Conservation (phyloP, 2,113 vertebrate genomes). For the Stercorarius parasiticus region DNA sequence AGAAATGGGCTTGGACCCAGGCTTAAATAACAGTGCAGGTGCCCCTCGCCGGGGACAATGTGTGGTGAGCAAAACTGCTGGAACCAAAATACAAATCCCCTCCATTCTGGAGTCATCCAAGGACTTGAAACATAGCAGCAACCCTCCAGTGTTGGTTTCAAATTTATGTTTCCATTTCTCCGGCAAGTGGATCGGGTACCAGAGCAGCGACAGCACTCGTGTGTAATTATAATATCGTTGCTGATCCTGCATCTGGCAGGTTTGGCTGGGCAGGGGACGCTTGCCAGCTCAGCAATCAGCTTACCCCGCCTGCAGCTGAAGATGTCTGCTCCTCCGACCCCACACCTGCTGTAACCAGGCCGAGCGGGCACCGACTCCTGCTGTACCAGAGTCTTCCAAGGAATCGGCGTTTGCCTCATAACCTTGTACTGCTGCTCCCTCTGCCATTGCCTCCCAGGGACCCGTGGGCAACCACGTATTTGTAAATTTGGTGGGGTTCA, state of each 20-base stretch:
- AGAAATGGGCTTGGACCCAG: background rate
- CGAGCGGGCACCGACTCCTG: background rate
- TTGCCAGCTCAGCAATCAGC: background rate
- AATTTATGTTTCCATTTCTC: background rate
- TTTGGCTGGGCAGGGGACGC: background rate
- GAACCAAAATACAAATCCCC: background rate
- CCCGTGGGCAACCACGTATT: no score
- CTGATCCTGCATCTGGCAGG: background rate
- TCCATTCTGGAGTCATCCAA: background rate
- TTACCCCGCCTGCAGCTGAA: background rate
- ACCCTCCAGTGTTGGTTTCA: background rate
- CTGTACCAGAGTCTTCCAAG: background rate
- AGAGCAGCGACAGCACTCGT: background rate
- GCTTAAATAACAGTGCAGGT: background rate
- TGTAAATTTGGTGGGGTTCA: background rate
- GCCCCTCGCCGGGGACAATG: fast-evolving
- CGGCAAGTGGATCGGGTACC: background rate
- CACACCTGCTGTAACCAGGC: background rate
- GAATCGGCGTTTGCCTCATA: background rate
- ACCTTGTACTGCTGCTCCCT: background rate
- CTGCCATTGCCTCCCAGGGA: background rate
- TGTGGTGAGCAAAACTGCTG: background rate
- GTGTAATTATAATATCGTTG: background rate
- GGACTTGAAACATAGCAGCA: background rate
- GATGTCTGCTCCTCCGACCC: background rate